phyloP scores from a whole-genome alignment of 2,113 vertebrate species.

The Vanacampus margaritifer region DNA sequence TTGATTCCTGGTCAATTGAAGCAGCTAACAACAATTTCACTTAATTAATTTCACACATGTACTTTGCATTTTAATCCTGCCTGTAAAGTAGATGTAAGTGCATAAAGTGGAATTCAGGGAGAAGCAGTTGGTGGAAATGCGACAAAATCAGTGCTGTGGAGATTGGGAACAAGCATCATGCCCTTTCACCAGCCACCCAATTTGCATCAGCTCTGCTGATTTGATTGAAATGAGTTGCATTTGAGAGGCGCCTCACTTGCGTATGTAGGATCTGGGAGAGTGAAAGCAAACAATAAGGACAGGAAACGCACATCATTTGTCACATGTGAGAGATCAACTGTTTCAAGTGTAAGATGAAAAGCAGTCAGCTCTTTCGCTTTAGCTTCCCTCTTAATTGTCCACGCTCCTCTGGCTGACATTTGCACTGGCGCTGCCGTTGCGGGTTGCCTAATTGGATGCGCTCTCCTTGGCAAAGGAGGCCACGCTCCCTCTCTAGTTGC shows the following conservation, averaged over 20 bases:
- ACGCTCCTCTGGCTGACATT: conserved; percentile 35
- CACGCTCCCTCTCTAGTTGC: conserved; percentile 11
- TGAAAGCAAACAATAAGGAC: conserved; percentile 36
- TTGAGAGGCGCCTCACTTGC: conserved; percentile 35
- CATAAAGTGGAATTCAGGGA: neutral
- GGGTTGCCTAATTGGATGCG: conserved; percentile 35
- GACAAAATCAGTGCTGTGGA: conserved; percentile 32
- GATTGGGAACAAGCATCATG: conserved; percentile 15
- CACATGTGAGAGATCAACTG: conserved; percentile 17
- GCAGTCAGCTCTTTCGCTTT: no score
- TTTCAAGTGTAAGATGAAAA: conserved; percentile 17
- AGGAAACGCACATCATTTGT: conserved; percentile 22
- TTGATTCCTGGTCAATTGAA: no score
- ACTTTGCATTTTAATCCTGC: no score
- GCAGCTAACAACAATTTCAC: no score
- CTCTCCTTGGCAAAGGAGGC: conserved; percentile 10
- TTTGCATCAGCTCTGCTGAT: conserved; percentile 44
- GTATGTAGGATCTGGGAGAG: conserved; percentile 18
- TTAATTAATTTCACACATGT: no score
- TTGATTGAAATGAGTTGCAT: conserved; percentile 57
- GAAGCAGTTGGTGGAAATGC: neutral
- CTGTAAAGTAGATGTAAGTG: no score
- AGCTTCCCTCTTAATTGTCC: conserved; percentile 20
- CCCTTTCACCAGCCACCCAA: conserved; percentile 37
- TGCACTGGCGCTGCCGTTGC: conserved; percentile 45